Conservation (phyloP, 2,797 vertebrate species). For the Sarcoramphus papa region DNA sequence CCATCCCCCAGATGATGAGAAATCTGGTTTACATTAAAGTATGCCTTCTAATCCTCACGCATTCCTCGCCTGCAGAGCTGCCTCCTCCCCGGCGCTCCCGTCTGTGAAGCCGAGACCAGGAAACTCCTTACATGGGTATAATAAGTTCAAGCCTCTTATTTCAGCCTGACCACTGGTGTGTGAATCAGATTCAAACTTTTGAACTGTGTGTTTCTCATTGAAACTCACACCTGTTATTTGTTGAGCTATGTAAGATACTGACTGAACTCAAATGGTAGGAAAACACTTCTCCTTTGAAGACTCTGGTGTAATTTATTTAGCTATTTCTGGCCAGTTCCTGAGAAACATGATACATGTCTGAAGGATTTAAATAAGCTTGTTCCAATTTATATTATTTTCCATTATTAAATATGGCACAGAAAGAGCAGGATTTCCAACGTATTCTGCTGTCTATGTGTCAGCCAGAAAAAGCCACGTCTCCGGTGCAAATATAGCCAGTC, state of each 20-base stretch:
- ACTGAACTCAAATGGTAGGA: not conserved
- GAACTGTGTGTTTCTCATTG: not conserved
- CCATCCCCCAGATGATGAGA: not conserved
- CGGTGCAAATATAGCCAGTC: not conserved
- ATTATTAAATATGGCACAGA: not conserved
- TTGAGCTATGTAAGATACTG: not conserved
- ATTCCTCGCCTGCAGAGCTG: slow-evolving; percentile 4
- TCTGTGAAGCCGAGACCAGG: slow-evolving; percentile 9
- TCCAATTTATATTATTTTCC: not conserved
- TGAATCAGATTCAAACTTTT: not conserved
- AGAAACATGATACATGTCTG: not conserved
- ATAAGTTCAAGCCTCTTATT: not conserved
- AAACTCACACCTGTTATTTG: not conserved
- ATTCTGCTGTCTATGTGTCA: not conserved
- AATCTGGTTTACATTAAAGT: slow-evolving; percentile 42
- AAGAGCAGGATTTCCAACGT: not conserved
- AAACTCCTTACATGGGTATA: slow-evolving; percentile 7
- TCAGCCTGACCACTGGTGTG: not conserved
- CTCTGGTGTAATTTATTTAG: not conserved
- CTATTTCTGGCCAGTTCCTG: not conserved
- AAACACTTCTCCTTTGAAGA: slow-evolving; percentile 33
- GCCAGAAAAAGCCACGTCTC: not conserved
- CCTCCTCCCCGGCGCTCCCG: not conserved
- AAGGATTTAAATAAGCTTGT: slow-evolving; percentile 9
- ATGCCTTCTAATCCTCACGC: not conserved